Base-by-base conservation (phyloP, 2,797 vertebrate species). In the Anguilla pacifica region DNA sequence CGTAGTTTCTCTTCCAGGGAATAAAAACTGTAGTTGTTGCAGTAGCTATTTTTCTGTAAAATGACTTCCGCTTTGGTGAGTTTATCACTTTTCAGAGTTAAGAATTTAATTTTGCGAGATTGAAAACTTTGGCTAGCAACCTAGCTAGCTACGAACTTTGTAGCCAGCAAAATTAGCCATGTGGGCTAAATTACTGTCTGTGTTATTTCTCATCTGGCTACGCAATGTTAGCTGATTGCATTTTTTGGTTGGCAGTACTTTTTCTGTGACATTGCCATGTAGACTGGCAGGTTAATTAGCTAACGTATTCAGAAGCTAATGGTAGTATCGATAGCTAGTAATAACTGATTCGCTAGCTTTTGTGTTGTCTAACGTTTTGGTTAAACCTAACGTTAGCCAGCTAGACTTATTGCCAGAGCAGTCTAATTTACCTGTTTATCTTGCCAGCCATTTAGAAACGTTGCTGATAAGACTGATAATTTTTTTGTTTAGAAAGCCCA, bases 11-110 rank as follows among this genome's bases (percentile, higher is more conserved):
- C 43, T 22, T 82, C 46, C 22, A 79, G 74, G 13, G 31, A 46
- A 46, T 79, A 19, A 11, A 46, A 79, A 39, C 15, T 79, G 15
- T 2, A 67, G 25, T 67, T 67, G 64, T 67, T n/a, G 64, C 64
- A 28, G n/a, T 28, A 57, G 15, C 17, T 22, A 46, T 4, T 11
- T 43, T 51, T 7, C 0, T 67, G 22, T 86, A 94, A 91, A 85
- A 96, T 96, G 93, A 91, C 90, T 88, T 93, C 92, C 77, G 82
- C 88, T 0, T 86, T 92, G 95, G 96, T 96, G 90, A 96, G 96
- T 90, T 53, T 3, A 46, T 49, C 2, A 0, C 82, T 84, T 61
- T 67, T 0, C 70, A 84, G 11, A 43, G 57, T 25, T 22, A 84
- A 6, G 49, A 46, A 61, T 70, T 72, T 57, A 55, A 31, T 61